phyloP scores from a whole-genome alignment of 2,113 vertebrate species.

The Grus americana region DNA sequence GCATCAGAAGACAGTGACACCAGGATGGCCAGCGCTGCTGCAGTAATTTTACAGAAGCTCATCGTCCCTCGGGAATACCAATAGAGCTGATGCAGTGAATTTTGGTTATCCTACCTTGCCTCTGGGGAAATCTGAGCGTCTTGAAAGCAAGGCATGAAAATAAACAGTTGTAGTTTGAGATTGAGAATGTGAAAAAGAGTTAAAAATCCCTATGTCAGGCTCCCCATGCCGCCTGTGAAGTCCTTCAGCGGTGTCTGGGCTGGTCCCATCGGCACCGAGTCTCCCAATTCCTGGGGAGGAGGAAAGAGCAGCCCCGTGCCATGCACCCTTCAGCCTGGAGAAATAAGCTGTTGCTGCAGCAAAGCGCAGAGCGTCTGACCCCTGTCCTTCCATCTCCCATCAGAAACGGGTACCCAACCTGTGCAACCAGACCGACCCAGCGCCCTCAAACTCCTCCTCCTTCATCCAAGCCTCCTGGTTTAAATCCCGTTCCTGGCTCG shows the following conservation, averaged over 20 bases:
- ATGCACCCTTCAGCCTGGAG: too few relatives aligned
- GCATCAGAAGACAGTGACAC: not conserved
- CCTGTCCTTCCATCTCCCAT: not conserved
- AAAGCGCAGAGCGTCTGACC: not conserved
- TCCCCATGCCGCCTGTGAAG: not conserved
- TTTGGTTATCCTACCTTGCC: not conserved
- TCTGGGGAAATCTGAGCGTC: not conserved
- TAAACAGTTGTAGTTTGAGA: not conserved
- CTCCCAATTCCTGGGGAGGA: not conserved
- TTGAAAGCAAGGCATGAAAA: not conserved
- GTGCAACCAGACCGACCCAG: not conserved
- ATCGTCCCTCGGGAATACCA: not conserved
- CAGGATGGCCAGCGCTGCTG: not conserved
- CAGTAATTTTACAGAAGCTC: not conserved
- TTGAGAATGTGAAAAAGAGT: not conserved
- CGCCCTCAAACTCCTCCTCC: not conserved
- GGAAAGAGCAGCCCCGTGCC: not conserved
- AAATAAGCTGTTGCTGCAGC: not conserved
- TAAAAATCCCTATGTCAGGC: not conserved
- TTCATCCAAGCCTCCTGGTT: not conserved
- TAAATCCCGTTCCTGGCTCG: not conserved
- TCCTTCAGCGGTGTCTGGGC: not conserved
- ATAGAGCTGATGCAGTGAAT: accelerated
- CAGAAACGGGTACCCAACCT: not conserved
- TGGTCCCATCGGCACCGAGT: not conserved